These are phyloP conservation scores for Odontocolon sp. DNA, from an alignment of 2,888 invertebrate species.

Conservation along the genomic window DNA sequence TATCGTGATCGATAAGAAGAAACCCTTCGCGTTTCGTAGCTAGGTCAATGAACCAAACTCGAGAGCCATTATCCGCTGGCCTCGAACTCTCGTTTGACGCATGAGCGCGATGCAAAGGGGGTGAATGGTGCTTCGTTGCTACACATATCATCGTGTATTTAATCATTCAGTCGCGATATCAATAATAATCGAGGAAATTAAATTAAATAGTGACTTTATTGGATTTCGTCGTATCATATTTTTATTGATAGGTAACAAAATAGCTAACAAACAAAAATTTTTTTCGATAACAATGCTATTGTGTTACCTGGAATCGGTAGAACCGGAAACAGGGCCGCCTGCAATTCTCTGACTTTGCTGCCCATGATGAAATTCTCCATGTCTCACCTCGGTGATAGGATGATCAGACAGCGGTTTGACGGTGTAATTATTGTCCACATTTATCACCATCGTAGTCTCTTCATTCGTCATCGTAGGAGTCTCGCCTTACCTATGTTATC, in stretches of 20 bases:
- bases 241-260: no score
- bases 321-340: slow-evolving; percentile 86
- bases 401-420: neutral
- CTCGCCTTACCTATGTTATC: slow-evolving; percentile 5
- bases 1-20: slow-evolving; percentile 43
- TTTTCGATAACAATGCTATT: neutral
- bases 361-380: slow-evolving; percentile 69
- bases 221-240: neutral
- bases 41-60: slow-evolving; percentile 46
- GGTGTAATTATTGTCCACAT: slow-evolving; percentile 33
- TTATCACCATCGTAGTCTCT: slow-evolving; percentile 58
- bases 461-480: slow-evolving; percentile 60
- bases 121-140: neutral
- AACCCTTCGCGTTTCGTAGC: slow-evolving; percentile 11
- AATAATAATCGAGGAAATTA: neutral
- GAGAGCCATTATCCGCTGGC: slow-evolving; percentile 1
- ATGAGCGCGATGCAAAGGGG: neutral
- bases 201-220: neutral
- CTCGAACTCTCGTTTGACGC: slow-evolving; percentile 9
- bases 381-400: slow-evolving; percentile 61
- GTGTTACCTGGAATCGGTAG: slow-evolving; percentile 75
- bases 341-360: slow-evolving; percentile 85
- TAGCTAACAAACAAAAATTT: no score
- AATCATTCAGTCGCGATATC: neutral
- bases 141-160: neutral